Base-by-base conservation (phyloP, 1,140 invertebrate genomes). In the Cydia splendana region DNA sequence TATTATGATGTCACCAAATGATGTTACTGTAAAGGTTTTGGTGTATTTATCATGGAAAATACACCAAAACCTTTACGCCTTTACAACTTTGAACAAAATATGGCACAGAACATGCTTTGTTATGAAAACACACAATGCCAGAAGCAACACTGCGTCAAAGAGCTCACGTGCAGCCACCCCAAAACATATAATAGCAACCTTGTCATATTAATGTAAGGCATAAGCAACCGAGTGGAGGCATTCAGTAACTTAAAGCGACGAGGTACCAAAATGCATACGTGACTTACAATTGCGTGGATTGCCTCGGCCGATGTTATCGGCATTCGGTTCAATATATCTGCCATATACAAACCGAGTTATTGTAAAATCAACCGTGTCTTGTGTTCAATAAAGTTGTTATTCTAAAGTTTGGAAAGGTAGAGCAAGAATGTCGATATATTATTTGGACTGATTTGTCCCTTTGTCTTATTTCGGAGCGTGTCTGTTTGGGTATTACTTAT, bases 261-360 rank as follows among this genome's bases (percentile, higher is more conserved):
- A 18, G 30, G 67, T 71, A 38, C 30, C 30, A 18, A 71, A 71
- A 71, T 71, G 18, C 67, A 71, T 71, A 71, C 67, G 67, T 71
- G 67, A 71, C 67, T 71, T 38, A 71, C 67, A 71, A 38, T 42
- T 42, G 67, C 34, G 30, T 71, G 15, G 67, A 38, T 71, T 38
- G 67, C 34, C 30, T 71, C 38, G 30, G 34, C 30, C 67, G 30
- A 18, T 38, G 34, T 71, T 71, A 42, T 71, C 67, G 30, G 15
- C 38, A 4, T 18, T 71, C 34, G 67, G 30, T 71, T 71, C 38
- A 71, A 71, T 71, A 71, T 71, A 53, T 53, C 51, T 18, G n/a
- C 51, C n/a, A 53, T 53, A n/a, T 18, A 53, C n/a, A n/a, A 3
- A 24, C 20, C 15, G 9, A 62, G 57, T 62, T 24, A 24, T 62